Percentiles rank a stretch among this genome's conserved stretches.
Evolutionary conservation across 2,113 vertebrate species (phyloP).

Genomic region (Puffinus mauretanicus): DNA sequence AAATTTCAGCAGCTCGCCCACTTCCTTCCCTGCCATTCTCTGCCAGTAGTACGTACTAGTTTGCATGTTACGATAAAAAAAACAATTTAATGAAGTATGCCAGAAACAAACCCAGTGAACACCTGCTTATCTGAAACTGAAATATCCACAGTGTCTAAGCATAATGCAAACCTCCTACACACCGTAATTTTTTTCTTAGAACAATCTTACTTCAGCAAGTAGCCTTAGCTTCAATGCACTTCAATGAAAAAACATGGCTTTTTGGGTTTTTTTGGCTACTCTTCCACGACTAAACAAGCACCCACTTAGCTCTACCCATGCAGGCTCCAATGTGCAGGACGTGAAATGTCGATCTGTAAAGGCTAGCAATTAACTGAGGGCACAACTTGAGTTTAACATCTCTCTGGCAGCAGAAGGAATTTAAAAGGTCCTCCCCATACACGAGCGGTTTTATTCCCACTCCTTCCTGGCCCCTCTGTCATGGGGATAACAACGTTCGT

Average conservation of each 20-base stretch:
- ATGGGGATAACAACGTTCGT: rapidly evolving
- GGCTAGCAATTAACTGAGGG: background rate
- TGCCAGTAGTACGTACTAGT: background rate
- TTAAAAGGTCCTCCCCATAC: background rate
- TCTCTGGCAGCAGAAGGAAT: background rate
- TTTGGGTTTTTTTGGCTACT: background rate
- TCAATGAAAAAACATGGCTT: background rate
- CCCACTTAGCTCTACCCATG: background rate
- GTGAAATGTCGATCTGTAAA: background rate
- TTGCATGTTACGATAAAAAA: rapidly evolving
- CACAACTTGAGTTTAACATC: background rate
- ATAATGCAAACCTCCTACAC: background rate
- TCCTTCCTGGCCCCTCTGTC: background rate
- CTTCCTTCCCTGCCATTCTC: background rate
- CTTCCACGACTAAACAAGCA: too few relatives aligned
- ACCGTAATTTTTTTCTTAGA: rapidly evolving
- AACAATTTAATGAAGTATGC: rapidly evolving
- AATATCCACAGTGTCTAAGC: background rate
- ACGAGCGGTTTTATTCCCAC: rapidly evolving
- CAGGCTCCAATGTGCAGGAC: too few relatives aligned
- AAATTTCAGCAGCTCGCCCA: background rate
- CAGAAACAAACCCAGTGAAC: background rate
- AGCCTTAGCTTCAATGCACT: background rate
- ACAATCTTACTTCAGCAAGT: background rate
- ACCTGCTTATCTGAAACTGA: background rate